Evolutionary conservation across 2,113 vertebrate genomes (phyloP), one percentile per base, ranked within the genome.

Genomic region (Andinoacara biseriatus): DNA sequence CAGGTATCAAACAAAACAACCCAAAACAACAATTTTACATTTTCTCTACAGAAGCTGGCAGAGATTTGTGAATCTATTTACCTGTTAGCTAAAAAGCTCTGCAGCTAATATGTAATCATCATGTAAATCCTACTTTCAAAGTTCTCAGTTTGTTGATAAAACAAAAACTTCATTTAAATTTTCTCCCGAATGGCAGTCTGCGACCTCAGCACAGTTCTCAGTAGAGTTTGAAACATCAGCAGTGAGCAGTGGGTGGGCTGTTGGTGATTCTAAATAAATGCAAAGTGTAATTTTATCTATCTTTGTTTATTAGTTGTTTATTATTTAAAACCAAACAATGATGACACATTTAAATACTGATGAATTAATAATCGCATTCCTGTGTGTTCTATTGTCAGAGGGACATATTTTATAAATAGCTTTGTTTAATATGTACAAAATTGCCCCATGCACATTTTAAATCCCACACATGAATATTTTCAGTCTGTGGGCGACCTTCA

Each of bases 371-470:
- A 62, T 46, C 20, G n/a, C 11, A 43, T 74, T 52, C n/a, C 31
- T 49, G 10, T 77, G 49, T 40, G 33, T 67, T 14, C 24, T 69
- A 67, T 76, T 33, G n/a, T 80, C 75, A 65, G 57, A 7, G 46
- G n/a, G 9, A 38, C 17, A 29, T 58, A 54, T 80, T 82, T 82
- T 76, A 76, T 56, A 17, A 54, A 72, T 80, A 76, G 9, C 14
- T 59, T 79, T 59, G 24, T n/a, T 74, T 80, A 74, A 80, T 84
- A 63, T 62, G 17, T 57, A 65, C 20, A 76, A 38, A 81, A 82
- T 46, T 7, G 26, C 22, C 58, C 10, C 49, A 67, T 78, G 59
- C 78, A 76, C 49, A 63, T 58, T 72, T 43, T 56, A 79, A 87
- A 76, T 76, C 8, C 82, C 46, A 35, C 46, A 43, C 26, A 83